A percentile compares a stretch with the other conserved stretches of the same genome.
These are phyloP conservation scores for Drosophila phalerata DNA, from an alignment of 2,888 invertebrate genomes.

Conservation along the genomic window DNA sequence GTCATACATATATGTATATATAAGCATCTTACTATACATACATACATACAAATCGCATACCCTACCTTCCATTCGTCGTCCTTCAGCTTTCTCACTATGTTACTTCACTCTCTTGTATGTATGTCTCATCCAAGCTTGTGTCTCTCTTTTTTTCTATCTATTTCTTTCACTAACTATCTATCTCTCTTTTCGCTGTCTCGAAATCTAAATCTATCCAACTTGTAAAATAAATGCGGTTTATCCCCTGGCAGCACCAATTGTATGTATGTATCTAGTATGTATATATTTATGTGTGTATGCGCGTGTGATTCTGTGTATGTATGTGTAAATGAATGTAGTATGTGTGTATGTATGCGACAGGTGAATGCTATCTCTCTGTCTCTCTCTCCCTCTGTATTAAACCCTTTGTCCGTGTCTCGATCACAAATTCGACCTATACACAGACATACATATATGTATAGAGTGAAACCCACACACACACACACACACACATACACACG, in stretches of 20 bases:
- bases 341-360: constrained; percentile 33
- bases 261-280: constrained; percentile 28
- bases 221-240: constrained; percentile 32
- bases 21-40: constrained; percentile 23
- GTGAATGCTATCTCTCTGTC: constrained; percentile 15
- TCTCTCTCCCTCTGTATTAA: constrained; percentile 4
- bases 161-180: constrained; percentile 24
- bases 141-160: constrained; percentile 27
- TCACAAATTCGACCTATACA: constrained; percentile 13
- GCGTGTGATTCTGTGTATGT: constrained; percentile 9
- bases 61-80: constrained; percentile 16
- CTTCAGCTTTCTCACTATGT: constrained; percentile 38
- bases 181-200: constrained; percentile 29
- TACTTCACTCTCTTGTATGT: constrained; percentile 39
- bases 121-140: constrained; percentile 41
- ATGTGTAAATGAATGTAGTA: constrained; percentile 20
- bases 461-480: constrained; percentile 1
- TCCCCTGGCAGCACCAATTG: constrained; percentile 27
- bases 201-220: constrained; percentile 25
- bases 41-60: constrained; percentile 3
- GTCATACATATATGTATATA: neutral
- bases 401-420: neutral
- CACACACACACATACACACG: neutral
- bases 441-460: neutral
- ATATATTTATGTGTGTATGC: constrained; percentile 7